Base-by-base conservation (phyloP, 2,888 invertebrate species). In the Chrysopilus asiliformis region DNA sequence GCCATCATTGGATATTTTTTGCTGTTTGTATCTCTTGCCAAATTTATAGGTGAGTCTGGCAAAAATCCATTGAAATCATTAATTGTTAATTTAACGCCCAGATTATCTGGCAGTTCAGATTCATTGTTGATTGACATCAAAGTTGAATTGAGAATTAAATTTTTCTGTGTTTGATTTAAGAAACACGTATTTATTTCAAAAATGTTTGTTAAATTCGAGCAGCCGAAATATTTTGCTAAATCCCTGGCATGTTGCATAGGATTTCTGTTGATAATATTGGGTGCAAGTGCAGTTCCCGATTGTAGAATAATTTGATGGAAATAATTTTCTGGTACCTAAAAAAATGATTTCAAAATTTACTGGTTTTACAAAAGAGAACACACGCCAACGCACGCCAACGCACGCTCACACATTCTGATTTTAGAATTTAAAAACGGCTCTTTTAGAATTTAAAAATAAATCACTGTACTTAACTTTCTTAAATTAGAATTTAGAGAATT, bases 231-330 rank as follows among this genome's bases (percentile, higher is more conserved):
- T 15, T 40, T 34, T 3, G 53, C 52, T 15, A 59, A 48, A 15
- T 44, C 45, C 18, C 37, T 41, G 1, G 55, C 51, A 30, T 51
- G 49, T 15, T 35, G 27, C 13, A 47, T 43, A 1, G 59, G 56
- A 32, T 56, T 44, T 8, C 41, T 41, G 42, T 64, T 61, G 8
- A 64, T 49, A 2, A 58, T 58, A 60, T 62, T 66, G 8, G 56
- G 54, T 35, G 58, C 57, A 8, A 61, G 41, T 0, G 58, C 55
- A 20, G 63, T 57, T 0, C 66, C 66, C 41, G 66, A 66, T 43
- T 65, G 60, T 4, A 60, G 45, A 32, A 68, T 66, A 3, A 54
- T 57, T 33, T 57, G 49, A 32, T 57, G 56, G 43, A 67, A 65
- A 20, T 66, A 49, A 18, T 54, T 60, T 57, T 48, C 16, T 15